phyloP scores from a whole-genome alignment of 2,113 vertebrate genomes.

The Vombatus ursinus region DNA sequence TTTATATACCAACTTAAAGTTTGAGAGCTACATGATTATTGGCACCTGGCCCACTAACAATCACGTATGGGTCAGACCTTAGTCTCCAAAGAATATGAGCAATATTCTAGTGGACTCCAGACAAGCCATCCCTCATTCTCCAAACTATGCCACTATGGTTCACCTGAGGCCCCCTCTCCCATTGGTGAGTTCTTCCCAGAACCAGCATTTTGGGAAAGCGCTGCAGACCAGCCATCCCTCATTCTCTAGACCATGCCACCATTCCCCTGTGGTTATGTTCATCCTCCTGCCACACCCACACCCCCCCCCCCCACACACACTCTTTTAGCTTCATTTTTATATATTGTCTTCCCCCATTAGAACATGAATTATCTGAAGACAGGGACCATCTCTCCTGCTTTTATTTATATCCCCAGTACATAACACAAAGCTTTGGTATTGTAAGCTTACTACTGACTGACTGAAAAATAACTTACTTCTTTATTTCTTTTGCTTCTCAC shows the following conservation, averaged over 20 bases:
- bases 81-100: not conserved
- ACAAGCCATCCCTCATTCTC: not conserved
- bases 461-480: not conserved
- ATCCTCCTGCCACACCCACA: not conserved
- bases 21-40: not conserved
- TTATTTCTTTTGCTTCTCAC: not conserved
- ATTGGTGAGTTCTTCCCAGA: not conserved
- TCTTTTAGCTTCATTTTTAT: not conserved
- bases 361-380: not conserved
- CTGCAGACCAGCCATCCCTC: not conserved
- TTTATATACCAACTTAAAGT: not conserved
- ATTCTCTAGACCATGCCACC: not conserved
- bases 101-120: not conserved
- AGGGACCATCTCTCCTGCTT: not conserved
- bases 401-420: not conserved
- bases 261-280: not conserved
- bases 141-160: not conserved
- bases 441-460: not conserved
- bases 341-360: no score
- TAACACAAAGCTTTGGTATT: not conserved
- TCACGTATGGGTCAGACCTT: not conserved
- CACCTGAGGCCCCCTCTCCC: not conserved
- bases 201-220: not conserved
- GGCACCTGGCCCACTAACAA: not conserved
- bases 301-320: not conserved